Evolutionary conservation across 2,797 vertebrate species (phyloP).

Genomic region (Peromyscus nudipes): DNA sequence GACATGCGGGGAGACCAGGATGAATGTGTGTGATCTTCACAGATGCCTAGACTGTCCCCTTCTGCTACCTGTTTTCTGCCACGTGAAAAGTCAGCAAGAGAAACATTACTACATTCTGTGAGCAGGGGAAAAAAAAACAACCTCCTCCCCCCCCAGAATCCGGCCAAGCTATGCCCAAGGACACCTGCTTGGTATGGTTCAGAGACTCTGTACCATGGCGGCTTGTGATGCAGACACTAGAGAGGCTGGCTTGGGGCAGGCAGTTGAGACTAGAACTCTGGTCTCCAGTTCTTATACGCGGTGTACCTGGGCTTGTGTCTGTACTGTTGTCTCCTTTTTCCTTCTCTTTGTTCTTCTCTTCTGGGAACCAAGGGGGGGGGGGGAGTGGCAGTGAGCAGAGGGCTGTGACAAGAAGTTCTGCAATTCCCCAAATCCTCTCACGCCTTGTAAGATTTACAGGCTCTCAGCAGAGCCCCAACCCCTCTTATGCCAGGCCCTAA

Average conservation of each 20-base stretch:
- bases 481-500: neutral
- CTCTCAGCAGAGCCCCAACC: neutral
- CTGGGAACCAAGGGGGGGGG: slow-evolving; percentile 72
- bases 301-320: slow-evolving; percentile 85
- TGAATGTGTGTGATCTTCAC: slow-evolving; percentile 49
- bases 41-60: slow-evolving; percentile 26
- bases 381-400: slow-evolving; percentile 29
- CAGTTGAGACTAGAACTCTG: neutral
- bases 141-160: neutral
- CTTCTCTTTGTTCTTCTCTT: slow-evolving; percentile 89
- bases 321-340: slow-evolving; percentile 85
- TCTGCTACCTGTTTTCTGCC: neutral
- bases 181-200: neutral
- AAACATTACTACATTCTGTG: neutral
- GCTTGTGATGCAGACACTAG: neutral
- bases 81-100: neutral
- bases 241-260: neutral
- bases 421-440: neutral
- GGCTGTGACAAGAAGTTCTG: neutral
- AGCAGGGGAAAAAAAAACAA: neutral
- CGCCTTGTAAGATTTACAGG: neutral
- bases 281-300: neutral
- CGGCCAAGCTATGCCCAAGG: neutral
- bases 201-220: neutral
- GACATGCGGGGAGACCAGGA: neutral